Evolutionary conservation across 2,797 vertebrate species (phyloP), one percentile per base, ranked within the genome.

Genomic region (Takifugu rubripes): DNA sequence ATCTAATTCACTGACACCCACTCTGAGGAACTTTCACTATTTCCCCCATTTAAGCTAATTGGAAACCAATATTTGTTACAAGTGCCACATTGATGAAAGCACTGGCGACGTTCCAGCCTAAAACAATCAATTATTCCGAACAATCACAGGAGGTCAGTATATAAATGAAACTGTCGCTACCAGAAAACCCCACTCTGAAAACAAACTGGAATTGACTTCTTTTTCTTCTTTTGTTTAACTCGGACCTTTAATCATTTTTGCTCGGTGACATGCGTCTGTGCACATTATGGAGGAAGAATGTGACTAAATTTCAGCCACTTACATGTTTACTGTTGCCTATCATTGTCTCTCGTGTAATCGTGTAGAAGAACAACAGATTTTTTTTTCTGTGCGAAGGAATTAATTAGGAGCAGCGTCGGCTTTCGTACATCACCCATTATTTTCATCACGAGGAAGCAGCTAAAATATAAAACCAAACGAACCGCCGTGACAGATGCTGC

Each of bases 221-320:
- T 24, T 17, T 36, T 42, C 24, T 2, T 42, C 24, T 2, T 40
- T 40, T 40, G 11, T 14, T 14, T 14, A 14, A 40, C 3, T 40
- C 10, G 1, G 11, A 40, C 36, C 2, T 40, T 40, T 40, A 14
- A 14, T 40, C 14, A 14, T 40, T 54, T 52, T 11, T 54, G 5
- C 25, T 26, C 12, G 10, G 17, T 56, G n/a, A 33, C 17, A 21
- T 54, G 36, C 11, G 12, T 40, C 4, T 14, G 12, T 40, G 11
- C 14, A 40, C 36, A 40, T 40, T 14, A 40, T 40, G 36, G 36
- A 50, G 10, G 51, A 31, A 56, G 49, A 63, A 59, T 49, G 31
- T 66, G 49, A 62, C 68, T 52, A 64, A 75, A 64, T 67, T 68
- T 72, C 54, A 25, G 9, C 57, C 45, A 76, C 64, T 77, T 14